Evolutionary conservation across 2,888 invertebrate genomes (phyloP), one percentile per base, ranked within the genome.

Genomic region (Bellardia bayeri): DNA sequence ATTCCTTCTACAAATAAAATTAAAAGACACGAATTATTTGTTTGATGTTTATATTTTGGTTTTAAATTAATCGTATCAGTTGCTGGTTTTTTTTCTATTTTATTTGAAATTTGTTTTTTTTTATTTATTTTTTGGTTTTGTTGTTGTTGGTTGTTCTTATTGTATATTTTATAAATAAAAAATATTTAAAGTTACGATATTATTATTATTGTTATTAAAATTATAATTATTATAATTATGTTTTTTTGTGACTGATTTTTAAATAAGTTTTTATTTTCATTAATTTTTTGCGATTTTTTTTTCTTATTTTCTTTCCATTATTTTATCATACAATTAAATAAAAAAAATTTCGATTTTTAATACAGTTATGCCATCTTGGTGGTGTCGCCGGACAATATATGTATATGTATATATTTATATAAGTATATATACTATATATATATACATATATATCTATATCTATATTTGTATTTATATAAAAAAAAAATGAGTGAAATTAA

Each of bases 221-320:
- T 63, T 51, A 75, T 68, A 61, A 63, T 33, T 37, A 71, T 71
- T 71, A 54, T 23, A 56, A 63, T 71, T 66, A 54, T 54, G 82
- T 89, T 85, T 89, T 91, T 90, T 92, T 91, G 90, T 89, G 90
- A 92, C 89, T 91, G 91, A 87, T 89, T 91, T 90, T 91, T 90
- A 89, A 81, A 80, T 75, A 87, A 88, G 37, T 80, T 80, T 83
- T 81, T 76, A 51, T 37, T 61, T 75, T 75, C 61, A 58, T n/a
- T 75, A 68, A 2, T 88, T 89, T 90, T 91, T 89, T 76, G 23
- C 51, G 56, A 71, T 71, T 63, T 69, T 76, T 82, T 84, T 78
- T 79, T 83, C 49, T 51, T n/a, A 51, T 40, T 72, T 76, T 82
- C 14, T 51, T 69, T 76, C 51, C 56, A 61, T 83, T 71, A 71